Conservation (phyloP, 2,888 invertebrate species). For the Megaustenia siamemsis region DNA sequence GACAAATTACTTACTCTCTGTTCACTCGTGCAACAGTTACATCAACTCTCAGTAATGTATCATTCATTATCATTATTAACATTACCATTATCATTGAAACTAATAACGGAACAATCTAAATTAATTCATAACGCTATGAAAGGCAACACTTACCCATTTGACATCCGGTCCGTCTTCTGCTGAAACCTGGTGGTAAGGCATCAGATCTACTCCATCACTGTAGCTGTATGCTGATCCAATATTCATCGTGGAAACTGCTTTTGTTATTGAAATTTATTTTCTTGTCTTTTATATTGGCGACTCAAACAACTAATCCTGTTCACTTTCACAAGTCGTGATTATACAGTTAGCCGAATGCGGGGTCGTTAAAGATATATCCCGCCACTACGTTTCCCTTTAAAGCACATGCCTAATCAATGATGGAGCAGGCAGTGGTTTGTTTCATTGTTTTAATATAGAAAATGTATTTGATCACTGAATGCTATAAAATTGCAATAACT, state of each 20-base stretch:
- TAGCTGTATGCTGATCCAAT: not conserved
- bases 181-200: conserved; percentile 32
- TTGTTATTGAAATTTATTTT: too few species aligned
- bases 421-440: not conserved
- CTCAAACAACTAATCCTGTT: not conserved
- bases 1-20: too few species aligned
- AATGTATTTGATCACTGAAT: too few species aligned
- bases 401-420: too few species aligned
- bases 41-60: too few species aligned
- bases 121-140: too few species aligned
- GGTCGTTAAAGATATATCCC: not conserved
- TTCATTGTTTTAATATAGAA: too few species aligned
- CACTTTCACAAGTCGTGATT: not conserved
- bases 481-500: too few species aligned
- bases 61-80: too few species aligned
- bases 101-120: too few species aligned
- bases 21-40: too few species aligned
- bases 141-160: conserved; percentile 22
- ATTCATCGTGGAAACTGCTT: not conserved
- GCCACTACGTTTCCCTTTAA: not conserved
- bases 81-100: too few species aligned
- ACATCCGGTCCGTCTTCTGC: conserved; percentile 11
- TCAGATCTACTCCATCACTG: conserved; percentile 6
- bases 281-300: not conserved
- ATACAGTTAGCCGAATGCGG: not conserved